phyloP scores from a whole-genome alignment of 2,888 invertebrate species.

The Empis stercorea region DNA sequence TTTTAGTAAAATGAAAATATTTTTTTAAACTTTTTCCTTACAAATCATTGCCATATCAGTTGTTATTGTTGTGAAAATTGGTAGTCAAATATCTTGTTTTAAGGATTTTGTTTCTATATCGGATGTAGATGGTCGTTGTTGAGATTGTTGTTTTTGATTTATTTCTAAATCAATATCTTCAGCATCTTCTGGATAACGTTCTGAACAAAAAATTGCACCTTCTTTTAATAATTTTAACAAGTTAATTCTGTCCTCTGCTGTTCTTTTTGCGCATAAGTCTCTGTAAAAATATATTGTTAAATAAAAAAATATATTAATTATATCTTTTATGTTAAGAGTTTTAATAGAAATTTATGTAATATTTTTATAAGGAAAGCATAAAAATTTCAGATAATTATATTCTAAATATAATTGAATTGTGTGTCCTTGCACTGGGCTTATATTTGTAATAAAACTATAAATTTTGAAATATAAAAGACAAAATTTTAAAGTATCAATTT shows the following conservation, averaged over 20 bases:
- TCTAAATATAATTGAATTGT: no score
- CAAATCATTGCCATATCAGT: slow-evolving; percentile 21
- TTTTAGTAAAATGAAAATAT: no score
- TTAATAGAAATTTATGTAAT: no score
- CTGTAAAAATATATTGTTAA: slow-evolving; percentile 31
- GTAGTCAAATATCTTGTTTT: slow-evolving; percentile 31
- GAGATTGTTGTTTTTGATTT: slow-evolving; percentile 16
- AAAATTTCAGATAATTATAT: no score
- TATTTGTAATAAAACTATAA: no score
- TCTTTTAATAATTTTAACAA: slow-evolving; percentile 54
- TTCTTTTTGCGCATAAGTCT: slow-evolving; percentile 66
- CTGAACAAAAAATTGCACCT: slow-evolving; percentile 34
- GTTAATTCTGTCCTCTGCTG: slow-evolving; percentile 78
- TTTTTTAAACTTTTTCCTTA: background rate
- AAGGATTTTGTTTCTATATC: slow-evolving; percentile 16
- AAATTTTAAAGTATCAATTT: no score
- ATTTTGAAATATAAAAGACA: no score
- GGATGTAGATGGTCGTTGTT: slow-evolving; percentile 11
- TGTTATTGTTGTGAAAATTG: slow-evolving; percentile 31
- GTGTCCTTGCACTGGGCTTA: no score
- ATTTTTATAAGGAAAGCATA: no score
- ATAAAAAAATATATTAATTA: no score
- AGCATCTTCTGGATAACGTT: slow-evolving; percentile 33
- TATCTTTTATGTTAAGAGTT: no score
- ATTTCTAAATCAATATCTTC: slow-evolving; percentile 33